Percentiles rank a stretch among this genome's conserved stretches.
Conservation (phyloP, 2,888 invertebrate genomes). For the Tethea ocularis region DNA sequence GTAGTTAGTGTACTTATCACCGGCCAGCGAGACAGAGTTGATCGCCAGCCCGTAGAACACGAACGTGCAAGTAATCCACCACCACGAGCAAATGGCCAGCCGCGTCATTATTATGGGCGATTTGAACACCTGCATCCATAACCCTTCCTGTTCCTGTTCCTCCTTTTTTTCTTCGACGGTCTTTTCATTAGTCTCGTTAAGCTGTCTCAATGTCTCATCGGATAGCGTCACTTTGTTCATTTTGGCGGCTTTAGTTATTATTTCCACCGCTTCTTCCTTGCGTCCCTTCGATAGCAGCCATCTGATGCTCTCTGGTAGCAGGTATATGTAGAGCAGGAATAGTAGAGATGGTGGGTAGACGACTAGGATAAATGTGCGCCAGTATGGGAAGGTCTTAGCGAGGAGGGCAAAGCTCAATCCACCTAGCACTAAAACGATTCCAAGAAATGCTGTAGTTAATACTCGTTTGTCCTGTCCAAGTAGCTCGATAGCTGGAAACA, state of each 20-base stretch:
- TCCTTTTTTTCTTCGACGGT: constrained; percentile 50
- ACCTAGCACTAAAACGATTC: constrained; percentile 85
- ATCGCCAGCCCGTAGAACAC: constrained; percentile 92
- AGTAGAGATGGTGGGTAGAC: constrained; percentile 88
- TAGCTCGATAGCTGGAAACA: constrained; percentile 70
- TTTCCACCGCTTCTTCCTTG: constrained; percentile 85
- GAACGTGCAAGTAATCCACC: constrained; percentile 92
- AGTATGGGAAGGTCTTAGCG: constrained; percentile 88
- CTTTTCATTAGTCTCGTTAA: constrained; percentile 48
- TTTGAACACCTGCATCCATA: constrained; percentile 66
- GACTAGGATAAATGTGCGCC: constrained; percentile 87
- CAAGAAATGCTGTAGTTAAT: constrained; percentile 70
- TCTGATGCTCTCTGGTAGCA: constrained; percentile 90
- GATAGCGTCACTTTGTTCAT: constrained; percentile 82
- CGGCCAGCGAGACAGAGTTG: constrained; percentile 89
- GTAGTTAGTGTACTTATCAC: constrained; percentile 91
- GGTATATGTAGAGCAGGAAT: constrained; percentile 86
- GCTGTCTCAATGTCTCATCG: constrained; percentile 71
- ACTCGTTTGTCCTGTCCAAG: constrained; percentile 75
- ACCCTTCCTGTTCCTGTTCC: constrained; percentile 43
- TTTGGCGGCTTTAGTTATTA: constrained; percentile 85
- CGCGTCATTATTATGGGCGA: constrained; percentile 73
- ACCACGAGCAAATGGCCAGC: constrained; percentile 78
- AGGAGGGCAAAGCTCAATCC: constrained; percentile 87
- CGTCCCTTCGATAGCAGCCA: constrained; percentile 90